phyloP scores from a whole-genome alignment of 2,113 vertebrate genomes.

The Stigmatopora argus region DNA sequence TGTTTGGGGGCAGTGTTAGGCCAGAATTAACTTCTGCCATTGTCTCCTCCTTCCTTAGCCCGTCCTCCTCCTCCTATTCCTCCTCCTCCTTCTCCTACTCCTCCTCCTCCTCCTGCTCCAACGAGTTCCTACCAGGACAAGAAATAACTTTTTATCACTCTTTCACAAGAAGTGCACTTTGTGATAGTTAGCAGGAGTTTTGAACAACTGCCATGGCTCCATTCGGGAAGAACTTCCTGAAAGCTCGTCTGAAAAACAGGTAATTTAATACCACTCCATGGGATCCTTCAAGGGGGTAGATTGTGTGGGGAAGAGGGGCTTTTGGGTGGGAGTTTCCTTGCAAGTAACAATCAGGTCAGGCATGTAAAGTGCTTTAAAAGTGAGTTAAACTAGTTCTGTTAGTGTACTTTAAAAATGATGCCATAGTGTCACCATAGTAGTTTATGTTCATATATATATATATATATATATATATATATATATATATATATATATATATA shows the following conservation, averaged over 20 bases:
- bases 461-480: too few relatives aligned
- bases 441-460: background rate
- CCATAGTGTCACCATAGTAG: background rate
- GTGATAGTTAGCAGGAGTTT: constrained; percentile 28
- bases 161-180: constrained; percentile 6
- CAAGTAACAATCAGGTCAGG: background rate
- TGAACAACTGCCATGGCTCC: constrained; percentile 78
- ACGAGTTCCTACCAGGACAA: constrained; percentile 41
- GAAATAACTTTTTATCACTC: constrained; percentile 26
- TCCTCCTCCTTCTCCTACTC: background rate
- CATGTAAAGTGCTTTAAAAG: background rate
- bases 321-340: constrained; percentile 3
- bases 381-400: background rate
- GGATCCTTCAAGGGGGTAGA: background rate
- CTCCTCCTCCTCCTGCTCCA: background rate
- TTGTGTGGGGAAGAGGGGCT: background rate
- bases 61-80: background rate
- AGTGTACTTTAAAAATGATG: background rate
- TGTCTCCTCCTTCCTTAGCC: background rate
- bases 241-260: constrained; percentile 87
- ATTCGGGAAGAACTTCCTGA: constrained; percentile 86
- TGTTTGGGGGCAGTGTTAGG: constrained; percentile 52
- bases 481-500: too few relatives aligned
- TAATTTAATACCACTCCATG: constrained; percentile 48
- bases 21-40: constrained; percentile 4